A percentile compares a stretch with the other conserved stretches of the same genome.
Conservation (phyloP, 2,888 invertebrate species). For the Caradrina kadenii region DNA sequence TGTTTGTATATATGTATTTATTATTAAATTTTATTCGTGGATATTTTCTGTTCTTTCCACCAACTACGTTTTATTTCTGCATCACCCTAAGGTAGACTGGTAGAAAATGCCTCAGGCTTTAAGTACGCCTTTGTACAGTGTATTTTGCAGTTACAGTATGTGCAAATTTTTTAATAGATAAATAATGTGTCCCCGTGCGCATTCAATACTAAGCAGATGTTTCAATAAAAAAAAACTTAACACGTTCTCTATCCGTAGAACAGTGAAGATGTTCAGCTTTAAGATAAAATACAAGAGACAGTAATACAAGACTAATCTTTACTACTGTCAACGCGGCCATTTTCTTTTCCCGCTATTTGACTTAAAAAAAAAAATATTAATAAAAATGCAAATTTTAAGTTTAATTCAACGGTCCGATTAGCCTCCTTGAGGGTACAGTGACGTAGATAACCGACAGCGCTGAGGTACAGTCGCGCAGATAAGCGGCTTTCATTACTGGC, state of each 20-base stretch:
- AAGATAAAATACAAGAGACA: slow-evolving; percentile 16
- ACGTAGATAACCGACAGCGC: slow-evolving; percentile 73
- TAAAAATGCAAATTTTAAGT: slow-evolving; percentile 66
- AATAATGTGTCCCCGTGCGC: neutral
- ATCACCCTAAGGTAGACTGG: too few relatives aligned
- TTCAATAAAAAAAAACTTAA: neutral
- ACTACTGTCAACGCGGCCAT: slow-evolving; percentile 27
- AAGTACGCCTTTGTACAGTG: too few relatives aligned
- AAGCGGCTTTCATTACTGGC: slow-evolving; percentile 84
- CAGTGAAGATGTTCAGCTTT: neutral
- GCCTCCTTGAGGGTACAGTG: slow-evolving; percentile 72
- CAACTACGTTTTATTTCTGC: too few relatives aligned
- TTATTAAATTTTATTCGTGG: too few relatives aligned
- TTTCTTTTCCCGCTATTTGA: slow-evolving; percentile 23
- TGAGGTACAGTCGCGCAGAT: slow-evolving; percentile 80
- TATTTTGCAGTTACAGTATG: too few relatives aligned
- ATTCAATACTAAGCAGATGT: neutral
- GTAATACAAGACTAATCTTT: slow-evolving; percentile 28
- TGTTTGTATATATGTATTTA: too few relatives aligned
- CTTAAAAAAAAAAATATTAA: slow-evolving; percentile 45
- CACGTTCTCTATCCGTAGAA: neutral
- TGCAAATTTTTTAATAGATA: too few relatives aligned
- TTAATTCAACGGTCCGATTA: slow-evolving; percentile 68
- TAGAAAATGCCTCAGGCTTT: too few relatives aligned
- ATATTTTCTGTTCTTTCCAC: too few relatives aligned